Conservation (phyloP, 2,888 invertebrate genomes). For the Bombylius major region DNA sequence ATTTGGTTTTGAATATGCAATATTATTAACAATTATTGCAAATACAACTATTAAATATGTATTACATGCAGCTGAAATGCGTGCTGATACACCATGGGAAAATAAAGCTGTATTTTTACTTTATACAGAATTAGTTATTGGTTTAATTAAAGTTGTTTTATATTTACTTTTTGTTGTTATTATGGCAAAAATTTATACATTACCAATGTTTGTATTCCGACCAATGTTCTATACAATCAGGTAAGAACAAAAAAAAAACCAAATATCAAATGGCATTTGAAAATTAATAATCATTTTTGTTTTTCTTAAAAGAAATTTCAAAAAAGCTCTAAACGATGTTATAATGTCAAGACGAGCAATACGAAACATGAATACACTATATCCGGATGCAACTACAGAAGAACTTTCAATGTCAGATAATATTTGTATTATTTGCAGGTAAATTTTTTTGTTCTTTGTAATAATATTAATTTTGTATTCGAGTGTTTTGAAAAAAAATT, state of each 20-base stretch:
- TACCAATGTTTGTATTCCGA: slow-evolving; percentile 95
- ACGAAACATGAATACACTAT: slow-evolving; percentile 94
- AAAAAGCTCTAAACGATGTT: slow-evolving; percentile 94
- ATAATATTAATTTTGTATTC: too few relatives aligned
- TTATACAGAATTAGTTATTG: slow-evolving; percentile 92
- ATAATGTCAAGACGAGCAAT: slow-evolving; percentile 93
- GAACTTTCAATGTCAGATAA: slow-evolving; percentile 88
- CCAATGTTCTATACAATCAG: slow-evolving; percentile 99
- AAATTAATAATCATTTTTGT: neutral
- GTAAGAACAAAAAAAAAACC: slow-evolving; percentile 35
- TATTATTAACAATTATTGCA: slow-evolving; percentile 81
- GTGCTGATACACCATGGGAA: slow-evolving; percentile 89
- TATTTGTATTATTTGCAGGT: slow-evolving; percentile 96
- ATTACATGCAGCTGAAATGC: slow-evolving; percentile 72
- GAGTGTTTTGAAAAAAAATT: neutral
- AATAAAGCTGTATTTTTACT: slow-evolving; percentile 95
- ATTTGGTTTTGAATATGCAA: slow-evolving; percentile 99
- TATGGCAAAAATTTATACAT: slow-evolving; percentile 93
- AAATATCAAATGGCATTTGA: too few relatives aligned
- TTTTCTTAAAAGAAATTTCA: slow-evolving; percentile 61
- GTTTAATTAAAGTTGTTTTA: slow-evolving; percentile 68
- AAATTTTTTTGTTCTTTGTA: slow-evolving; percentile 6
- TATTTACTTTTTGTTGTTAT: slow-evolving; percentile 88
- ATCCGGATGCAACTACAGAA: slow-evolving; percentile 89
- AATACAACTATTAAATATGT: slow-evolving; percentile 89